Base-by-base conservation (phyloP, 2,113 vertebrate genomes). In the Colossoma macropomum region DNA sequence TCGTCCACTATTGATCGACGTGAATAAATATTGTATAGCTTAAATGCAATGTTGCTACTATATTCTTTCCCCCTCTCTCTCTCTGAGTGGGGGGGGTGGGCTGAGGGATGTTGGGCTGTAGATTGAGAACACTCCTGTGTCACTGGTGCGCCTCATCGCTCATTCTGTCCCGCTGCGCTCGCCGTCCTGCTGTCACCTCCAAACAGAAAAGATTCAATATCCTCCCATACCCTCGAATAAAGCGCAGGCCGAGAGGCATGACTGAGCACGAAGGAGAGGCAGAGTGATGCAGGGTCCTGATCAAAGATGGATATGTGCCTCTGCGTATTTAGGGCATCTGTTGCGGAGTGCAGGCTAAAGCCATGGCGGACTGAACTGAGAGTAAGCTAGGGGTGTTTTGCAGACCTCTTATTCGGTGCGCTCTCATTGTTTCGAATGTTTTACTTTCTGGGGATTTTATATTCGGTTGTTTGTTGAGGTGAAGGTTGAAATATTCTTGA, bases 21-120 rank as follows among this genome's bases (percentile, higher is more conserved):
- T 48, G 62, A 73, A 82, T 78, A 59, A 85, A 85, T 85, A 85
- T 73, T 77, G 84, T 74, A 78, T 66, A 68, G 54, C 66, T 76
- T 81, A 78, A 78, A 77, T 70, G 81, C 74, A 77, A 77, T 5
- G 13, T 23, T 19, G 23, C 68, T 72, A 45, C 56, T 75, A 73
- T 77, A 76, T 63, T 72, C 75, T 21, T 25, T 62, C 59, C 25
- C 59, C 16, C 62, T 65, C 62, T 65, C 63, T 30, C 63, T 66
- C 27, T 12, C 15, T 56, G 54, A 27, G 10, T 34, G 13, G 52
- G 71, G n/a, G n/a, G 66, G 41, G 32, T 32, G 32, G 30, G 32
- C 54, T 56, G 84, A 81, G 79, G 15, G 68, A 77, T 74, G 70
- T 48, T 32, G 45, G 50, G 66, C 38, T 72, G 65, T 48, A 68